phyloP scores from a whole-genome alignment of 2,797 vertebrate species.

The Gila robusta region DNA sequence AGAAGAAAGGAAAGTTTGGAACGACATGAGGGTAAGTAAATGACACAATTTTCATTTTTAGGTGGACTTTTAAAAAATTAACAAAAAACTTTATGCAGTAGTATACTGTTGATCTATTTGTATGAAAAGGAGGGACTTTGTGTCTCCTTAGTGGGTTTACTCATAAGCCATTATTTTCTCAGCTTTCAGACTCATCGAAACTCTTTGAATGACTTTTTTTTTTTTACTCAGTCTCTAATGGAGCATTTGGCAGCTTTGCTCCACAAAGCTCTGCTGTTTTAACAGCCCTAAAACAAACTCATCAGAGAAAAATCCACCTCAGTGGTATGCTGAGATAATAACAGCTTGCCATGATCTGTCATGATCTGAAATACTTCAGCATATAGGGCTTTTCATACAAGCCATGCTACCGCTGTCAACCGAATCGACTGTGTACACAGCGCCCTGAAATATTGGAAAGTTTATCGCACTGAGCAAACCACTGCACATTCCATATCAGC shows the following conservation, averaged over 20 bases:
- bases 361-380: constrained; percentile 47
- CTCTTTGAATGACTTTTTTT: constrained; percentile 31
- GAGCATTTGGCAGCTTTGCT: constrained; percentile 60
- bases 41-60: neutral
- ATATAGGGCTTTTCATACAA: constrained; percentile 44
- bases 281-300: constrained; percentile 60
- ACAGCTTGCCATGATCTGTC: constrained; percentile 55
- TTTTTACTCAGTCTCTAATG: constrained; percentile 51
- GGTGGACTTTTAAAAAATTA: neutral
- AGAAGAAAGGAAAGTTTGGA: neutral
- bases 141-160: constrained; percentile 29
- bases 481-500: constrained; percentile 45
- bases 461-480: constrained; percentile 37
- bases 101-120: constrained; percentile 34
- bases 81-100: neutral
- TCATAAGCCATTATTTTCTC: constrained; percentile 13
- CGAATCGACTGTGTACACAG: constrained; percentile 48
- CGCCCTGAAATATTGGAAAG: constrained; percentile 42
- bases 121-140: constrained; percentile 30
- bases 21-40: neutral
- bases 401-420: constrained; percentile 46
- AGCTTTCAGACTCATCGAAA: constrained; percentile 29
- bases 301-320: constrained; percentile 59
- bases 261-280: constrained; percentile 59
- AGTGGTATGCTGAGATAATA: constrained; percentile 58